A percentile compares a stretch with the other conserved stretches of the same genome.
phyloP scores from a whole-genome alignment of 2,113 vertebrate genomes.

The Toxotes jaculatrix region DNA sequence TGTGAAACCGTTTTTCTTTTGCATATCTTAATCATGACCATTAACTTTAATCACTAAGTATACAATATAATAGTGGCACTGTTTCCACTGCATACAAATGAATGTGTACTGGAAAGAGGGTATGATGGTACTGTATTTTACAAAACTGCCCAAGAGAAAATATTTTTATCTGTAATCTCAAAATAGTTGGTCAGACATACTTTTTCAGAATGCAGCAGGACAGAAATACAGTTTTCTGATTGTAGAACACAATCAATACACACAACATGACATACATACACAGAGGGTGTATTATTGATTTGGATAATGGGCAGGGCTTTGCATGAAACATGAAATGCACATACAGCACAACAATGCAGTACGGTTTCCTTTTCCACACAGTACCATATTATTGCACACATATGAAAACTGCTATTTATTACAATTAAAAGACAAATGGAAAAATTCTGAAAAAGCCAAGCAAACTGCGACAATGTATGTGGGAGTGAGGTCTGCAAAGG shows the following conservation, averaged over 20 bases:
- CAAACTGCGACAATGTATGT: slow-evolving; percentile 50
- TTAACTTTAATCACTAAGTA: slow-evolving; percentile 45
- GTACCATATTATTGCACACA: slow-evolving; percentile 7
- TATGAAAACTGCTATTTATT: neutral
- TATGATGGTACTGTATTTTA: neutral
- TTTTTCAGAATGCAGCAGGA: slow-evolving; percentile 9
- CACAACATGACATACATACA: neutral
- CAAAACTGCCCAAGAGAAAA: neutral
- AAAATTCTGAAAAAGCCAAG: neutral
- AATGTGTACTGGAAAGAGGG: neutral
- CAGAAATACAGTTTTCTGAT: neutral
- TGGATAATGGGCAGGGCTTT: neutral
- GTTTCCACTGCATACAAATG: slow-evolving; percentile 17
- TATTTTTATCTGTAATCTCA: neutral
- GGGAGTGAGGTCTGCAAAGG: slow-evolving; percentile 64
- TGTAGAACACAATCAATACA: slow-evolving; percentile 26
- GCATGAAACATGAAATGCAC: neutral
- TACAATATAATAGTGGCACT: neutral
- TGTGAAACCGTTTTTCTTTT: slow-evolving; percentile 28
- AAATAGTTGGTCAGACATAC: neutral
- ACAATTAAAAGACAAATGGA: neutral
- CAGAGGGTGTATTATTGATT: slow-evolving; percentile 7
- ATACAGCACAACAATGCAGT: neutral
- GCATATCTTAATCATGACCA: slow-evolving; percentile 32
- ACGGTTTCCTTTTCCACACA: neutral